Evolutionary conservation across 2,113 vertebrate genomes (phyloP), one percentile per base, ranked within the genome.

Genomic region (Pseudorectes ferrugineus): DNA sequence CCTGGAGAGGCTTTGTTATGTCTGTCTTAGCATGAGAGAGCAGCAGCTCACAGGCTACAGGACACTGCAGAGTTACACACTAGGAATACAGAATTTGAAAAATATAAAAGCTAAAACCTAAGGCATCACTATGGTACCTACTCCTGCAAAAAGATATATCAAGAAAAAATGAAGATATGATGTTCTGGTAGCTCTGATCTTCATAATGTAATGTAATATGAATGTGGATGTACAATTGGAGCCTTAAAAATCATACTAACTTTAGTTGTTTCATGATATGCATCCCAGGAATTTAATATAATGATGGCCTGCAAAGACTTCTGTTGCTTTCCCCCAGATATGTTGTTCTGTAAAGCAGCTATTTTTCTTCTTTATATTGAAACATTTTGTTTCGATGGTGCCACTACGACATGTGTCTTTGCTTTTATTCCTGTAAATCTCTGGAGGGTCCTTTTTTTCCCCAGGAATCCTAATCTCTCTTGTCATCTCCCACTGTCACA

Each of bases 401-500:
- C 58, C 22, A 40, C 36, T 73, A 31, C 19, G 38, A 35, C 12
- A 14, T 14, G 5, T 38, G 31, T 33, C 38, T 76, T 62, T 25
- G 38, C 6, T 52, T 83, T 74, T 74, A 54, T 80, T 67, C 42
- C 42, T 89, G 18, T 31, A 91, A 49, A 81, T 76, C 43, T 57
- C 52, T 57, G 24, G 24, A n/a, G 45, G 6, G 2, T 36, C 9
- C 3, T 61, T 66, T 42, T 42, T 43, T 2, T 22, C 19, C 61
- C 23, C 26, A 54, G 42, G 46, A 43, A 72, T 65, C 22, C 7
- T 87, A 36, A 2, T 40, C 12, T 49, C 42, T 68, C 57, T 45
- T 46, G 12, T 96, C 95, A 95, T 94, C 85, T 97, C 77, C 67
- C 49, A 46, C 63, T 73, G 94, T 77, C 96, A 96, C 80, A 52